phyloP scores from a whole-genome alignment of 2,113 vertebrate species.

The Nipponia nippon region DNA sequence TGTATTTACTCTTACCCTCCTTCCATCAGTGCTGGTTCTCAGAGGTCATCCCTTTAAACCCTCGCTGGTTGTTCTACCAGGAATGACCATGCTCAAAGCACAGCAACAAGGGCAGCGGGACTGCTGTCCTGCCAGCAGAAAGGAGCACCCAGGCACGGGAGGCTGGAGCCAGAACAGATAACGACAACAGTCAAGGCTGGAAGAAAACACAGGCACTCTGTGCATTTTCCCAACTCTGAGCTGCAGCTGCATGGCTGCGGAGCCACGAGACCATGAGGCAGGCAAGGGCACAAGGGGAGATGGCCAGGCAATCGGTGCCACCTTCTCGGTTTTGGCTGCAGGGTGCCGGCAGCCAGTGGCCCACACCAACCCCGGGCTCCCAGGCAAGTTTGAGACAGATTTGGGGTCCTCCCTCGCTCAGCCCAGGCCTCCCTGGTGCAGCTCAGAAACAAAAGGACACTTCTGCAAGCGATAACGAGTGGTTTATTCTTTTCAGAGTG shows the following conservation, averaged over 20 bases:
- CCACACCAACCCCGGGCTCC: background rate
- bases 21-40: background rate
- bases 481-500: slow-evolving; percentile 50
- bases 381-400: background rate
- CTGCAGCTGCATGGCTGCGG: background rate
- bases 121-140: background rate
- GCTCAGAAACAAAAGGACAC: background rate
- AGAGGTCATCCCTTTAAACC: background rate
- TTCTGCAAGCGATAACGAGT: background rate
- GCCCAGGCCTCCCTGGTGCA: background rate
- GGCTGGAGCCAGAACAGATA: background rate
- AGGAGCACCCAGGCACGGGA: background rate
- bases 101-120: accelerated
- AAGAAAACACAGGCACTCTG: background rate
- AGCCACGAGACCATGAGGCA: too few relatives aligned
- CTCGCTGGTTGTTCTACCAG: background rate
- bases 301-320: background rate
- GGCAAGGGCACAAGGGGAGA: background rate
- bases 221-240: background rate
- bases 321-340: background rate
- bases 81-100: accelerated
- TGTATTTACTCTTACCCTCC: background rate
- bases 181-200: background rate
- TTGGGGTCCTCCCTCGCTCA: background rate
- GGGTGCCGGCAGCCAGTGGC: background rate